Percentiles rank a stretch among this genome's conserved stretches.
Conservation (phyloP, 1,140 invertebrate species). For the Psix sp. region DNA sequence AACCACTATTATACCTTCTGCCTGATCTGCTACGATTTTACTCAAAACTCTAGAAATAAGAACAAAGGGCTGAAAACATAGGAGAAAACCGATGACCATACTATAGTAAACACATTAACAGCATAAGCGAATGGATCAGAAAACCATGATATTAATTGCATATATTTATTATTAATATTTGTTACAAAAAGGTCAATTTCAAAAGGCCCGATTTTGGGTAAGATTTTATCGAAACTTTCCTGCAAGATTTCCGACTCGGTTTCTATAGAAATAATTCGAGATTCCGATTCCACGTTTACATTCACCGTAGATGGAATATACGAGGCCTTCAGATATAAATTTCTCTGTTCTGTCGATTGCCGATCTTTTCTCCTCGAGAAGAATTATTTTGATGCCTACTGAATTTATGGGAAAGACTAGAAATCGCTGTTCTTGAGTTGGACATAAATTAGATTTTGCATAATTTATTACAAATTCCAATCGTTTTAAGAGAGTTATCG, state of each 20-base stretch:
- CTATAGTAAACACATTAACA: background rate
- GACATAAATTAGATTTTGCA: constrained; percentile 22
- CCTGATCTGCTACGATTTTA: too few species aligned
- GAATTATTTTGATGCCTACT: constrained; percentile 5
- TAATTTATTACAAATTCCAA: constrained; percentile 50
- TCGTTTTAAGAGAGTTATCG: background rate
- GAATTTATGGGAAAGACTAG: constrained; percentile 29
- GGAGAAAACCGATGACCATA: background rate
- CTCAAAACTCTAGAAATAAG: too few species aligned
- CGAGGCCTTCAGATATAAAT: constrained; percentile 6
- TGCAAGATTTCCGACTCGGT: constrained; percentile 21
- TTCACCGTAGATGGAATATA: constrained; percentile 22
- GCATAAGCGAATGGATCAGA: background rate
- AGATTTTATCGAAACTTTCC: background rate
- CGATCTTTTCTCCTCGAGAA: constrained; percentile 17
- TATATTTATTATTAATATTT: constrained; percentile 19
- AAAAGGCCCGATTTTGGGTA: background rate
- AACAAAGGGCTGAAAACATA: constrained; percentile 28
- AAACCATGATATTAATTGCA: constrained; percentile 14
- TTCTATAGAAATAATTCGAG: constrained; percentile 8
- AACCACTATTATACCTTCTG: too few species aligned
- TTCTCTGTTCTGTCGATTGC: constrained; percentile 22
- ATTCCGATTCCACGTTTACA: constrained; percentile 4
- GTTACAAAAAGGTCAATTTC: constrained; percentile 23
- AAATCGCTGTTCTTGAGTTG: constrained; percentile 7